These are phyloP conservation scores for Forbesichthys agassizii DNA, from an alignment of 2,113 vertebrate species.

Conservation along the genomic window DNA sequence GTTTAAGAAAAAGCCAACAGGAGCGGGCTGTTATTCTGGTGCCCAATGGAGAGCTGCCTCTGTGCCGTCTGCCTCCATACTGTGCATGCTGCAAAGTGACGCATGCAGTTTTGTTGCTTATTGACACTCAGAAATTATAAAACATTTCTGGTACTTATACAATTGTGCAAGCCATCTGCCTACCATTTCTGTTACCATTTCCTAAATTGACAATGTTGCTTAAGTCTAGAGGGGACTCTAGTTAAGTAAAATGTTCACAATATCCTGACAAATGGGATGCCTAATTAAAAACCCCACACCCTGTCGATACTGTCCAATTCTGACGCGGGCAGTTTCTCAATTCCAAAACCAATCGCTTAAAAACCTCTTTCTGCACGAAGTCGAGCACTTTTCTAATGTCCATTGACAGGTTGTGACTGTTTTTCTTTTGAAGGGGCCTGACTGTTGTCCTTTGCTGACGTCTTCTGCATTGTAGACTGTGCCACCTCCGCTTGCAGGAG, in stretches of 20 bases:
- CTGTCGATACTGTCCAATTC: constrained; percentile 20
- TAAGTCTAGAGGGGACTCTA: not conserved
- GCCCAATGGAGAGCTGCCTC: not conserved
- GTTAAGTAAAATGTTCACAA: not conserved
- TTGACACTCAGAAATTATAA: not conserved
- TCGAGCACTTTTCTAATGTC: constrained; percentile 75
- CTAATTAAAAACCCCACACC: not conserved
- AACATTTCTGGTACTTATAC: not conserved
- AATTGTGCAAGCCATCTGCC: too few species aligned
- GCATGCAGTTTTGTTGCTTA: constrained; percentile 3
- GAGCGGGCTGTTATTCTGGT: not conserved
- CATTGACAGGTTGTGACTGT: constrained; percentile 32
- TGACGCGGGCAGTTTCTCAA: constrained; percentile 17
- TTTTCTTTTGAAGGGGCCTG: constrained; percentile 39
- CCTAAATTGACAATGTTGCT: not conserved
- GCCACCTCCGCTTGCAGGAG: constrained; percentile 35
- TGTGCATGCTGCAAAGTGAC: constrained; percentile 1
- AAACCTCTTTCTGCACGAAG: constrained; percentile 71
- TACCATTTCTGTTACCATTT: not conserved
- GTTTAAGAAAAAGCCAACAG: not conserved
- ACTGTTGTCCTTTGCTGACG: constrained; percentile 40
- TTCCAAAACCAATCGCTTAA: constrained; percentile 15
- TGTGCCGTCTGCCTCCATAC: constrained; percentile 1
- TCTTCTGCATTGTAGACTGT: constrained; percentile 45
- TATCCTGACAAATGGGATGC: not conserved